Evolutionary conservation across 2,797 vertebrate genomes (phyloP), one percentile per base, ranked within the genome.

Genomic region (Rhynchonycteris naso): DNA sequence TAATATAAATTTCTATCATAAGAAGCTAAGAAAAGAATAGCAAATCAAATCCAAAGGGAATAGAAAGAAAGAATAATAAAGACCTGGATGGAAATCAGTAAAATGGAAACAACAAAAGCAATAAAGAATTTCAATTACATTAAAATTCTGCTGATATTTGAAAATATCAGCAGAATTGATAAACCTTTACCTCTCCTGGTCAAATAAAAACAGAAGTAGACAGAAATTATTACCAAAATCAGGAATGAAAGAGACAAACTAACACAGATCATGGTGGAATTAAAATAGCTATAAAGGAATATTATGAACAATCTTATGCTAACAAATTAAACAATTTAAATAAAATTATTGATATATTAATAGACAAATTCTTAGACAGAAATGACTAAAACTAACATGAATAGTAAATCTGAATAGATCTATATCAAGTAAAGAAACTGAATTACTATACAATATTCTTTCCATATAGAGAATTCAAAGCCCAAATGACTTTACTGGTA

Each of bases 151-250:
- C 16, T 54, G n/a, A n/a, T 93, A 54, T 35, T 63, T 71, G 56
- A 87, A 91, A 81, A 38, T 22, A 38, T 72, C 38, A 81, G n/a
- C 14, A 94, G 81, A 81, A 94, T 81, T 47, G 58, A 59, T 59
- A 50, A 92, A 63, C 21, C 43, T 85, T 54, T 79, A 80, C 16
- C 59, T 66, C 52, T 19, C 7, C 18, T 33, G 26, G 65, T 26
- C 21, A 81, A 87, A 33, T 26, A 38, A 87, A 86, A 16, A 50
- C 50, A 21, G 30, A 50, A 91, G 28, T 28, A 84, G 14, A 74
- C 21, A 66, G 26, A 94, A 80, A 91, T 19, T n/a, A 91, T 19
- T n/a, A 8, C 11, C 58, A 58, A 86, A 87, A 66, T 81, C 30
- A 81, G 30, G 43, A 72, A 72, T 43, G 24, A 79, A 90, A 85